A percentile compares a stretch with the other conserved stretches of the same genome.
Conservation (phyloP, 1,140 invertebrate species). For the Dreissena rostriformis region DNA sequence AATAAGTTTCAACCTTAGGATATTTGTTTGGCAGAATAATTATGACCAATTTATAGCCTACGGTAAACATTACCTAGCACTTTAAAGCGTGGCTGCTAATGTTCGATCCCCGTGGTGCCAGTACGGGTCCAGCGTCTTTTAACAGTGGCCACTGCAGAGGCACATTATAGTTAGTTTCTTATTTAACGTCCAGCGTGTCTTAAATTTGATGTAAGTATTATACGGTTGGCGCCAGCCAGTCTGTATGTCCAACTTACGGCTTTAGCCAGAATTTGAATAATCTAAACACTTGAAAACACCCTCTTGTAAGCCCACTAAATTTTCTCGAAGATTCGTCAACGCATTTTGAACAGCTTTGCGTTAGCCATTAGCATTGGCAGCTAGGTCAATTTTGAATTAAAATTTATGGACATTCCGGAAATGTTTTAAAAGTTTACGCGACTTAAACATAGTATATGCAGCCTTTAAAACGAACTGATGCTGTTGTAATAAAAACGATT, state of each 20-base stretch:
- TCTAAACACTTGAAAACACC: background rate
- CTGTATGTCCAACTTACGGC: background rate
- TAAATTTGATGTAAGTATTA: conserved; percentile 28
- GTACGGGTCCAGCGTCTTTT: too few relatives aligned
- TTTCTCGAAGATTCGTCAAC: too few relatives aligned
- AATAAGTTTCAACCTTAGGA: conserved; percentile 12
- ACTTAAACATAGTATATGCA: too few relatives aligned
- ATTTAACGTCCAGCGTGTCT: conserved; percentile 25
- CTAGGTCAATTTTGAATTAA: too few relatives aligned
- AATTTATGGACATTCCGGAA: too few relatives aligned
- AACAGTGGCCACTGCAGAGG: conserved; percentile 3
- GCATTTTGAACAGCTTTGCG: too few relatives aligned
- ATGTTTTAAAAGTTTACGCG: too few relatives aligned
- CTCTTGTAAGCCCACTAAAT: background rate
- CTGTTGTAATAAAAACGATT: too few relatives aligned
- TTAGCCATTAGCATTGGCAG: too few relatives aligned
- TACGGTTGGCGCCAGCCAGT: conserved; percentile 22
- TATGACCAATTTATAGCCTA: conserved; percentile 38
- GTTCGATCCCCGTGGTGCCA: too few relatives aligned
- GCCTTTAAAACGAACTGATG: too few relatives aligned
- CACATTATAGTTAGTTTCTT: conserved; percentile 40
- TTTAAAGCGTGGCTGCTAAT: too few relatives aligned
- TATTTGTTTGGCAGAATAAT: conserved; percentile 2
- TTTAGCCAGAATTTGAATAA: background rate
- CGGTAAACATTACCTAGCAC: conserved; percentile 3